phyloP scores from a whole-genome alignment of 2,113 vertebrate species.

The Urocitellus parryii region DNA sequence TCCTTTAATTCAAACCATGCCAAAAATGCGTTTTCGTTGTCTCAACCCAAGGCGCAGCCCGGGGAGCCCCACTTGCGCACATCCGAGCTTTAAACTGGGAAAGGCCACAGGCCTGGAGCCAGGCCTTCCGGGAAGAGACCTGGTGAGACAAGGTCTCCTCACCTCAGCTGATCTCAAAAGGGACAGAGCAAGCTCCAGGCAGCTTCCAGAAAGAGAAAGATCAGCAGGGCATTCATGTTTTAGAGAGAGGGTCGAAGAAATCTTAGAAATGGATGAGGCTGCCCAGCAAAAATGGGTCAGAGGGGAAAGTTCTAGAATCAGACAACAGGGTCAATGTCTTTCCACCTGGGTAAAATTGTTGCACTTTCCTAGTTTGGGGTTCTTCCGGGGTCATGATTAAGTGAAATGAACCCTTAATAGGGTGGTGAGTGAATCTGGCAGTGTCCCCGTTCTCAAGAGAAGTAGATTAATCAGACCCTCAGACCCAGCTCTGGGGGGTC shows the following conservation, averaged over 20 bases:
- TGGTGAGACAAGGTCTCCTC: constrained; percentile 44
- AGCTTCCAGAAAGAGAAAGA: neutral
- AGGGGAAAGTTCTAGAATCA: neutral
- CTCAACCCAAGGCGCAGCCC: constrained; percentile 69
- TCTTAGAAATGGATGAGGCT: neutral
- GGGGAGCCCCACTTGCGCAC: constrained; percentile 77
- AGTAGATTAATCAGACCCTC: too few species aligned
- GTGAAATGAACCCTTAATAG: neutral
- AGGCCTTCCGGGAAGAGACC: neutral
- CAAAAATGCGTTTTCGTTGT: constrained; percentile 85
- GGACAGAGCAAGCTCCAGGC: neutral
- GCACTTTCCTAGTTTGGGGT: neutral
- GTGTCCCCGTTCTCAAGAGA: neutral
- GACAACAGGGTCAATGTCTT: neutral
- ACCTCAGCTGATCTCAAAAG: neutral
- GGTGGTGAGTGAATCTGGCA: neutral
- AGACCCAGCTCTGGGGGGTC: neutral
- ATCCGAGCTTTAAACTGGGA: constrained; percentile 80
- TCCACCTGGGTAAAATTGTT: neutral
- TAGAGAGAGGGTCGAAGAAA: neutral
- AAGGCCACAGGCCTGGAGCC: constrained; percentile 68
- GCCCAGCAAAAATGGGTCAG: neutral
- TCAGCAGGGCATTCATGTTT: neutral
- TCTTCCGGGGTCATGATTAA: neutral
- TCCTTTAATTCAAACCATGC: constrained; percentile 86